Evolutionary conservation across 2,888 invertebrate genomes (phyloP), one percentile per base, ranked within the genome.

Genomic region (Andricus quercusramuli): DNA sequence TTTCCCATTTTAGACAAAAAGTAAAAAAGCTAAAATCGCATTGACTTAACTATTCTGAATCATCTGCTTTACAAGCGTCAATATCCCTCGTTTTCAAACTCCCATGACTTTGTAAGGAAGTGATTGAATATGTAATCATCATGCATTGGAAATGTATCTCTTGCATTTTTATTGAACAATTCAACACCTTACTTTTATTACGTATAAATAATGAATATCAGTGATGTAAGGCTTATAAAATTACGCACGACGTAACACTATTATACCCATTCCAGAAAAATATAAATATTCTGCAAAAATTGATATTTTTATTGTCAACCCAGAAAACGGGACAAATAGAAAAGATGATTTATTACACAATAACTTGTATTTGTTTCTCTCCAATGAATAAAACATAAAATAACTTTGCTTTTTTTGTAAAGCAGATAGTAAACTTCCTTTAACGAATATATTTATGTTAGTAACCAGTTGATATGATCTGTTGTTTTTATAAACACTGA

Each of bases 21-120:
- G 9, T 56, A n/a, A 9, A n/a, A 9, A 56, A 56, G n/a, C n/a
- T 56, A n/a, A 56, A 62, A 41, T 13, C 20, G 4, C 15, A 41
- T 13, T 37, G 11, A 66, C 20, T 41, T 66, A 20, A 37, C 20
- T 70, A n/a, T n/a, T 74, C 51, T 74, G 74, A 74, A 74, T 74
- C 51, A 74, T 74, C 20, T n/a, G 51, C 17, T 32, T n/a, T 32
- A 41, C 29, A 25, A 17, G 32, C 29, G n/a, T 51, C 32, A 56
- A 74, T 51, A 67, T 67, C n/a, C 47, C 8, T 56, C 51, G 51
- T 56, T 32, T 51, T n/a, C 74, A 22, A 74, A 74, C 74, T 74
- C 56, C 32, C 56, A 56, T 74, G 74, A 74, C 74, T 74, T 56
- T 32, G 2, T 74, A 74, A 74, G 74, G 74, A 74, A 74, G 51